Percentiles rank a stretch among this genome's conserved stretches.
Evolutionary conservation across 2,113 vertebrate genomes (phyloP).

Genomic region (Genyomyrus donnyi): DNA sequence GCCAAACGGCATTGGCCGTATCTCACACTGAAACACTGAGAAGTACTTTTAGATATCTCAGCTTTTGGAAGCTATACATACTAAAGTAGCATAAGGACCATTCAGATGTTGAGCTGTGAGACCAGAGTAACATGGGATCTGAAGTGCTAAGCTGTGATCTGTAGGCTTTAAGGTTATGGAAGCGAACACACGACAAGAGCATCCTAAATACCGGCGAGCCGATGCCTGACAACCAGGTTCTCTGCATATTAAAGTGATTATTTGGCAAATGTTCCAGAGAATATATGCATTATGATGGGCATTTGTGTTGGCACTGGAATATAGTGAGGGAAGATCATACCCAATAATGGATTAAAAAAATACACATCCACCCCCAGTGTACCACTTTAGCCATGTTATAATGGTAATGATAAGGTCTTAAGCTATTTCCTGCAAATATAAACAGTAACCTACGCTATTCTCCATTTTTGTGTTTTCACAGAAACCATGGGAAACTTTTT

Average conservation of each 20-base stretch:
- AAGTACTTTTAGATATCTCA: background rate
- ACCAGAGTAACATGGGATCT: background rate
- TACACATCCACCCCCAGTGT: background rate
- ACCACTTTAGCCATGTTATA: background rate
- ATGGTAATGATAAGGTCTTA: background rate
- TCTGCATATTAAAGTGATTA: background rate
- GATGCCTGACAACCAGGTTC: background rate
- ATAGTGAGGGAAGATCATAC: background rate
- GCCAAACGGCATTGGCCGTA: background rate
- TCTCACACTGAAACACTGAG: background rate
- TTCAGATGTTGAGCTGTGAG: background rate
- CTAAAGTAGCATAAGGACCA: background rate
- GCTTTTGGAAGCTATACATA: background rate
- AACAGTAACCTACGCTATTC: background rate
- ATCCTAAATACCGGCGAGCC: background rate
- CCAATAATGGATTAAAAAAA: background rate
- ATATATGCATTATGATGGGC: background rate
- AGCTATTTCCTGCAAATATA: background rate
- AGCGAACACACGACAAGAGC: background rate
- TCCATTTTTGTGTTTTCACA: background rate
- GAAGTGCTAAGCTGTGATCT: background rate
- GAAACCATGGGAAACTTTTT: background rate
- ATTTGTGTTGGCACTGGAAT: background rate
- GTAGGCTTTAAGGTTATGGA: background rate
- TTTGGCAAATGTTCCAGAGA: background rate